These are phyloP conservation scores for Drosophila helvetica DNA, from an alignment of 2,888 invertebrate species.

Conservation along the genomic window DNA sequence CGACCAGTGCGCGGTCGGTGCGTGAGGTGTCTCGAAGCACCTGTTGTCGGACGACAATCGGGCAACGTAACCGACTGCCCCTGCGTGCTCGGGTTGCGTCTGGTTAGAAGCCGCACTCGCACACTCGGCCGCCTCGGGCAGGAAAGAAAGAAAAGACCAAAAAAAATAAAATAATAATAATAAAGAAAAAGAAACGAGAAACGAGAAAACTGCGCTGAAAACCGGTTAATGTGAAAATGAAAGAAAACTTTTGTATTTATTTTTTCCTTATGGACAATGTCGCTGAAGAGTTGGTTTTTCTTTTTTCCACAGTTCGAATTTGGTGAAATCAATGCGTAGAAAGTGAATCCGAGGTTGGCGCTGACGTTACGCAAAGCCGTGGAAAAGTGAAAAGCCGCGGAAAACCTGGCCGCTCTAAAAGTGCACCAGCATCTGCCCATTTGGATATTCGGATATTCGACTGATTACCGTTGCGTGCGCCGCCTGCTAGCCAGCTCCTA, in stretches of 20 bases:
- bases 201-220: conserved; percentile 43
- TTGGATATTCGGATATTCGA: conserved; percentile 6
- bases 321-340: conserved; percentile 81
- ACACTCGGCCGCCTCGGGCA: conserved; percentile 44
- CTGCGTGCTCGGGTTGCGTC: conserved; percentile 53
- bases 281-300: conserved; percentile 50
- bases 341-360: conserved; percentile 70
- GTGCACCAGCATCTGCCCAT: neutral
- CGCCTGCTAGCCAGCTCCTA: conserved; percentile 7
- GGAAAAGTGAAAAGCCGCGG: conserved; percentile 60
- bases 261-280: conserved; percentile 29
- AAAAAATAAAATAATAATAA: conserved; percentile 29
- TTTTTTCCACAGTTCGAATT: conserved; percentile 62
- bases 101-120: conserved; percentile 58
- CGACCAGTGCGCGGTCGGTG: conserved; percentile 19
- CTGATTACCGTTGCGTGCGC: conserved; percentile 17
- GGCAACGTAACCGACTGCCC: conserved; percentile 54
- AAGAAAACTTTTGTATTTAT: conserved; percentile 66
- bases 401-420: conserved; percentile 33
- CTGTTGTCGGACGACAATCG: conserved; percentile 58
- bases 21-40: conserved; percentile 54
- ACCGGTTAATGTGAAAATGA: conserved; percentile 76
- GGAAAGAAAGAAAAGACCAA: conserved; percentile 52
- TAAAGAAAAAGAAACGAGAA: conserved; percentile 18
- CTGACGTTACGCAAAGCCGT: conserved; percentile 58